These are phyloP conservation scores for Dascillus cervinus DNA, from an alignment of 2,888 invertebrate species.

Conservation along the genomic window DNA sequence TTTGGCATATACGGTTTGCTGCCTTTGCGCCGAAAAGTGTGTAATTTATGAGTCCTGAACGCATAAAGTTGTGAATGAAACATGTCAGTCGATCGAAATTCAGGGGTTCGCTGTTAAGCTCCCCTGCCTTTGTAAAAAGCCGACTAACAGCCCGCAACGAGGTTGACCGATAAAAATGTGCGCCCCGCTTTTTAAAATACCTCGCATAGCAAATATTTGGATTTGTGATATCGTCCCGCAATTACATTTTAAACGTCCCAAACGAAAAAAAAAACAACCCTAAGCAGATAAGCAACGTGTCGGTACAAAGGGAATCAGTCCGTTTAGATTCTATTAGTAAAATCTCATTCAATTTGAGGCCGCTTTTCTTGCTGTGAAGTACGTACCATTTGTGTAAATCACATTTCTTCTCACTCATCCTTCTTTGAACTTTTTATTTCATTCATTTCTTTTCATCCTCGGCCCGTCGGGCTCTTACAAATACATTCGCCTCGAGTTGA, in stretches of 20 bases:
- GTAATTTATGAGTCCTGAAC: slow-evolving; percentile 31
- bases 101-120: slow-evolving; percentile 16
- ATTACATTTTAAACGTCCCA: no score
- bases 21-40: slow-evolving; percentile 27
- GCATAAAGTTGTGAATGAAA: slow-evolving; percentile 22
- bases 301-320: slow-evolving; percentile 19
- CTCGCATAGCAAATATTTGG: slow-evolving; percentile 10
- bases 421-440: slow-evolving; percentile 16
- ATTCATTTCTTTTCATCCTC: slow-evolving; percentile 11
- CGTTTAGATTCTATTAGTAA: slow-evolving; percentile 21
- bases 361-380: slow-evolving; percentile 15
- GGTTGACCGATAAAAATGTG: slow-evolving; percentile 12
- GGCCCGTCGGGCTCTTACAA: slow-evolving; percentile 11
- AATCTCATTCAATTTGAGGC: slow-evolving; percentile 24
- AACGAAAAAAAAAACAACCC: no score
- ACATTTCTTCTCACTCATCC: slow-evolving; percentile 20
- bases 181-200: no score
- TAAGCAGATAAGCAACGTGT: no score
- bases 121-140: slow-evolving; percentile 18
- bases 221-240: no score
- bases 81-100: slow-evolving; percentile 25
- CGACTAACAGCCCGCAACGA: slow-evolving; percentile 19
- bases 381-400: slow-evolving; percentile 20
- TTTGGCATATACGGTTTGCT: slow-evolving; percentile 28
- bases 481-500: slow-evolving; percentile 12